Evolutionary conservation across 2,888 invertebrate genomes (phyloP).

Genomic region (Heliconius hortense): DNA sequence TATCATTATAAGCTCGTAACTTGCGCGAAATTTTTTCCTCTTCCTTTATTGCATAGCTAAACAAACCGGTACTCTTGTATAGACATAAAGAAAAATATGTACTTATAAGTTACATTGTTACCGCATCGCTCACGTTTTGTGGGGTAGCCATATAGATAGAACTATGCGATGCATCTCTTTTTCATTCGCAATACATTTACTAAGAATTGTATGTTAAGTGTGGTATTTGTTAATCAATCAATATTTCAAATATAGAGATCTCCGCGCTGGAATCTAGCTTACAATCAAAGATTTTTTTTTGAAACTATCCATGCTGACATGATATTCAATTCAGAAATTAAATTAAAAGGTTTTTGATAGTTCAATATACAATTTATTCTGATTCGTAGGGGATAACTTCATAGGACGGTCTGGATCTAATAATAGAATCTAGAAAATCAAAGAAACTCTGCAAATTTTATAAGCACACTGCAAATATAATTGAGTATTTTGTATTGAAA

Average conservation of each 20-base stretch:
- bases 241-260: not conserved
- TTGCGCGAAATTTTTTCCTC: conserved; percentile 18
- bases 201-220: not conserved
- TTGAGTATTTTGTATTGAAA: too few relatives aligned
- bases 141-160: not conserved
- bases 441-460: not conserved
- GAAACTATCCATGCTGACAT: too few relatives aligned
- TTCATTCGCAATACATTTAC: not conserved
- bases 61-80: conserved; percentile 10
- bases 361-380: too few relatives aligned
- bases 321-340: too few relatives aligned
- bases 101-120: conserved; percentile 2
- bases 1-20: conserved; percentile 26
- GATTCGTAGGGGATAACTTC: too few relatives aligned
- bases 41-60: conserved; percentile 24
- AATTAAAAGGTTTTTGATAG: too few relatives aligned
- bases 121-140: not conserved
- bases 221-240: not conserved
- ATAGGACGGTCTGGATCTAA: too few relatives aligned
- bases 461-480: too few relatives aligned
- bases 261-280: not conserved
- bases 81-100: conserved; percentile 7
- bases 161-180: not conserved
- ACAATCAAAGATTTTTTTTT: not conserved
- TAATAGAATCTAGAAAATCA: not conserved